These are phyloP conservation scores for Formica aserva DNA, from an alignment of 2,888 invertebrate genomes.

Conservation along the genomic window DNA sequence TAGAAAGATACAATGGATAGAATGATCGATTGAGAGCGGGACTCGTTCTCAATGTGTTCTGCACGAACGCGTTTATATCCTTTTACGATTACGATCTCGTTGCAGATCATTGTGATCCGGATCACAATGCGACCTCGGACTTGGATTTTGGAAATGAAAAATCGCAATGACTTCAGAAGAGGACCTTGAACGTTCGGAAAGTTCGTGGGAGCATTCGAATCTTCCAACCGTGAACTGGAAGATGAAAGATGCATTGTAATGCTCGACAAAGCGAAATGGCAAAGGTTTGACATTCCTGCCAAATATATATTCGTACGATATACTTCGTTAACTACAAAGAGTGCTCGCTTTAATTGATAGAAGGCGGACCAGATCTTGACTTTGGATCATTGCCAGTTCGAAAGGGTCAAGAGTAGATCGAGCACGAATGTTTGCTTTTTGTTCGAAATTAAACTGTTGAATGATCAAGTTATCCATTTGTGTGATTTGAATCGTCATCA, in stretches of 20 bases:
- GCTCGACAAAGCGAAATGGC: constrained; percentile 38
- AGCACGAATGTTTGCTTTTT: constrained; percentile 37
- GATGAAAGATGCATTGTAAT: constrained; percentile 42
- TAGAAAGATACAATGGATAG: constrained; percentile 20
- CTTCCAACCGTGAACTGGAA: constrained; percentile 30
- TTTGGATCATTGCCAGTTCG: constrained; percentile 55
- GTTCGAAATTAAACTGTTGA: not conserved
- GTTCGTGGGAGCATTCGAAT: constrained; percentile 12
- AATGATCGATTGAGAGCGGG: constrained; percentile 24
- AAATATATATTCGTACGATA: constrained; percentile 1
- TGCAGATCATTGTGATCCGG: constrained; percentile 64
- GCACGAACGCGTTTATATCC: constrained; percentile 50
- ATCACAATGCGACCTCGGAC: constrained; percentile 52
- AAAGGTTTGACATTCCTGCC: constrained; percentile 58
- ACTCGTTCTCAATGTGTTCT: constrained; percentile 49
- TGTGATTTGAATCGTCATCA: not conserved
- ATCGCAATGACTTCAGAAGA: constrained; percentile 47
- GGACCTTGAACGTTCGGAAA: constrained; percentile 66
- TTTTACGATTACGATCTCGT: constrained; percentile 56
- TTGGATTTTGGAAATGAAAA: constrained; percentile 56
- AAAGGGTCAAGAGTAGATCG: constrained; percentile 62
- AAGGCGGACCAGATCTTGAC: constrained; percentile 55
- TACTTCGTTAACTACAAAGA: constrained; percentile 31
- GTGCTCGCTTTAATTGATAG: constrained; percentile 53
- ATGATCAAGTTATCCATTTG: constrained; percentile 1